A percentile compares a stretch with the other conserved stretches of the same genome.
Conservation (phyloP, 92 coral and sea anemone genomes). For the Plumapathes pennacea region DNA sequence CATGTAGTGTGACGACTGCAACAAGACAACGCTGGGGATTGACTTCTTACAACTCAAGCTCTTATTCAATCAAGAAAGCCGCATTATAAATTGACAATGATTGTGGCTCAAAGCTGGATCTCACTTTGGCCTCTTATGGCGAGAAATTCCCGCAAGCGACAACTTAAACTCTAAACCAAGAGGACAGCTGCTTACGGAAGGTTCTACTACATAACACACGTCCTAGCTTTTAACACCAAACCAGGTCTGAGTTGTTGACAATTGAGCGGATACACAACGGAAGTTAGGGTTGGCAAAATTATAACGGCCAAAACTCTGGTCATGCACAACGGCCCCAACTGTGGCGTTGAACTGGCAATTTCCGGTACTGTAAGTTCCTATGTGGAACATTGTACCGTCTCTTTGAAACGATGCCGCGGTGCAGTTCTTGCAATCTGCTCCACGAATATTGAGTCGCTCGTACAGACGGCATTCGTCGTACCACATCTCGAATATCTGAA, state of each 20-base stretch:
- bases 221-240: constrained; percentile 3
- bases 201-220: no score
- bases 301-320: constrained; percentile 21
- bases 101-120: no score
- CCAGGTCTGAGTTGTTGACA: constrained; percentile 30
- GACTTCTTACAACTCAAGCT: no score
- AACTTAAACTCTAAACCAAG: no score
- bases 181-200: no score
- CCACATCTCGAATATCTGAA: constrained; percentile 15
- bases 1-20: no score
- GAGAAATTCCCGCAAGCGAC: no score
- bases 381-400: background rate
- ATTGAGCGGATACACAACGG: constrained; percentile 7
- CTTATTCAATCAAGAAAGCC: no score
- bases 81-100: no score
- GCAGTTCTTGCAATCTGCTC: constrained; percentile 1
- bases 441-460: constrained; percentile 7
- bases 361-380: background rate
- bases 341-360: background rate
- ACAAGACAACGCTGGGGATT: no score
- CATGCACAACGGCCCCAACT: background rate
- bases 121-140: no score
- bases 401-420: constrained; percentile 14
- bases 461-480: background rate
- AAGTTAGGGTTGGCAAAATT: background rate